Evolutionary conservation across 2,113 vertebrate species (phyloP).

Genomic region (Hepsetus odoe): DNA sequence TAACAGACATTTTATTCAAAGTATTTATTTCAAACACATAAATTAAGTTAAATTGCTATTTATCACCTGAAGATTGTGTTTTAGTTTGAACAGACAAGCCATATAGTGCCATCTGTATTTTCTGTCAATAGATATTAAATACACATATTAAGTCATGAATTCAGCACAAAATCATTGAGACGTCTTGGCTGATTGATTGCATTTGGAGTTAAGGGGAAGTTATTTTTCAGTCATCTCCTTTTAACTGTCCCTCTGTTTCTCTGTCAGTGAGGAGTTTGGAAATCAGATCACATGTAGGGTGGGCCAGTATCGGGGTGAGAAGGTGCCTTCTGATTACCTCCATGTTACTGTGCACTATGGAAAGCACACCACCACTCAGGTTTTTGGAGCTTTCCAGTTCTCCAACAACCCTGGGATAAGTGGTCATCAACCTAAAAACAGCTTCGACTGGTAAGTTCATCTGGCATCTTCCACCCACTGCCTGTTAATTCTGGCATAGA

Average conservation of each 20-base stretch:
- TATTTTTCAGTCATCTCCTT: background rate
- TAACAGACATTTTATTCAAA: too few relatives aligned
- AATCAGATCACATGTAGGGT: conserved; percentile 80
- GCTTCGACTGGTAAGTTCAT: conserved; percentile 85
- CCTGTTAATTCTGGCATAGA: background rate
- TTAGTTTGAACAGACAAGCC: too few relatives aligned
- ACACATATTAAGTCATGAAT: background rate
- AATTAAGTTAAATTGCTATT: too few relatives aligned
- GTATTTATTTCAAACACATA: too few relatives aligned
- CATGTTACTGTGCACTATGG: conserved; percentile 76
- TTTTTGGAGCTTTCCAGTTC: conserved; percentile 73
- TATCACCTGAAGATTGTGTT: too few relatives aligned
- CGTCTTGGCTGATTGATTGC: background rate
- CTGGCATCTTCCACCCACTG: conserved; percentile 1
- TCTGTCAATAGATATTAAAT: too few relatives aligned
- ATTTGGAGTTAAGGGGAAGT: background rate
- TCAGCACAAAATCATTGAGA: background rate
- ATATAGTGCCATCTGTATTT: too few relatives aligned
- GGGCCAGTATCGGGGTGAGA: conserved; percentile 71
- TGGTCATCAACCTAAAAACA: conserved; percentile 80
- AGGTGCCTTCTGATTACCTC: conserved; percentile 64
- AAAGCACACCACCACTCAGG: conserved; percentile 51
- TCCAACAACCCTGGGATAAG: conserved; percentile 82
- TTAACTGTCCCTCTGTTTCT: background rate
- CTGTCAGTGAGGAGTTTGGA: conserved; percentile 81